Evolutionary conservation across 2,888 invertebrate species (phyloP).

Genomic region (Antitype chi): DNA sequence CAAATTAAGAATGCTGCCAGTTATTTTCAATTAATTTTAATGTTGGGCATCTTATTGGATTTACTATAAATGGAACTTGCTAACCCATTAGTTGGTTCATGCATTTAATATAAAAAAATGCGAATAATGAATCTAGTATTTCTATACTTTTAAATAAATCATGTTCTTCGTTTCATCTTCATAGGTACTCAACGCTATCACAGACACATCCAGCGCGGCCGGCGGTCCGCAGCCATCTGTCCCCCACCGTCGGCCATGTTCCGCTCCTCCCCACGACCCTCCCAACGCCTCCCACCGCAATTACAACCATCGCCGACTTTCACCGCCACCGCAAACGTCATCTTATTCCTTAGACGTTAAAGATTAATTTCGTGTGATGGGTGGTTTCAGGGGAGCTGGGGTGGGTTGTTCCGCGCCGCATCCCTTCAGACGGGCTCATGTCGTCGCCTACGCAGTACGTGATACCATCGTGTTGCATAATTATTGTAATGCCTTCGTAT

Average conservation of each 20-base stretch:
- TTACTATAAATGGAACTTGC: not conserved
- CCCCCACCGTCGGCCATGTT: constrained; percentile 87
- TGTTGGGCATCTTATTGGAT: not conserved
- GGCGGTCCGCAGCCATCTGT: constrained; percentile 83
- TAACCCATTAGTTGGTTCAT: not conserved
- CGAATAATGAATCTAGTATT: not conserved
- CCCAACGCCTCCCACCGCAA: constrained; percentile 88
- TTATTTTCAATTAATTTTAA: constrained; percentile 9
- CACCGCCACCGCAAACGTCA: constrained; percentile 80
- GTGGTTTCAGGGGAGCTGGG: constrained; percentile 72
- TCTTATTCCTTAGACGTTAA: constrained; percentile 83
- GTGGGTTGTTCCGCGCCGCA: constrained; percentile 83
- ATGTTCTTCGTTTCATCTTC: constrained; percentile 12
- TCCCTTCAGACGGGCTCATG: constrained; percentile 82
- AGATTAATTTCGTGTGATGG: constrained; percentile 83
- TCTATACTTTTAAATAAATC: constrained; percentile 3
- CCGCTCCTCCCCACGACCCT: constrained; percentile 88
- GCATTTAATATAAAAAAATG: constrained; percentile 4
- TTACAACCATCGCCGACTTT: constrained; percentile 81
- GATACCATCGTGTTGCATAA: constrained; percentile 74
- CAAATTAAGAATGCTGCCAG: too few relatives aligned
- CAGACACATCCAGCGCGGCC: constrained; percentile 74
- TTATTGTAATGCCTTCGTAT: constrained; percentile 74
- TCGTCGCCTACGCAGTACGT: constrained; percentile 85
- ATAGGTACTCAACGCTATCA: not conserved